Evolutionary conservation across 2,797 vertebrate species (phyloP), one percentile per base, ranked within the genome.

Genomic region (Mallotus villosus): DNA sequence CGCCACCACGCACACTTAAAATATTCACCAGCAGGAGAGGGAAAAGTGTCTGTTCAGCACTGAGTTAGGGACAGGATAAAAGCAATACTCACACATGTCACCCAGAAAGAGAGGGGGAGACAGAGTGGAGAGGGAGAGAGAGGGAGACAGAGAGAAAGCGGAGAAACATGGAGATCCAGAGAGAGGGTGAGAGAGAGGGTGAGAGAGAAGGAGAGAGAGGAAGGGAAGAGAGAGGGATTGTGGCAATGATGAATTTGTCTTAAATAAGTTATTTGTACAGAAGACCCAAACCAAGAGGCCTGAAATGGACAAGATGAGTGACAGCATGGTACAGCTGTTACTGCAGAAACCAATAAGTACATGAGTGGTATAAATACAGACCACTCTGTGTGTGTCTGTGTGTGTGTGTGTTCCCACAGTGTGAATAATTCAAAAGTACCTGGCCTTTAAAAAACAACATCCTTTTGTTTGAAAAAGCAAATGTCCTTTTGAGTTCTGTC

Each of bases 1-100:
- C 61, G 41, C 68, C 29, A 63, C 66, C 25, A 60, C 69, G 64
- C 67, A 74, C 82, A 83, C 75, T 78, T 87, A 80, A 84, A 85
- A 83, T 78, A 85, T 85, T 84, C 81, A 87, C 84, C 72, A 84
- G 79, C 70, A 71, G 63, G 63, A 66, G 29, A 16, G 58, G 75
- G 74, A 75, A 76, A 84, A 81, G 49, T 85, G 80, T 81, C 69
- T 76, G 76, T 70, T 85, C 83, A 87, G 83, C 84, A 85, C 67
- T 74, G 72, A 75, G 70, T 73, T 75, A 76, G 68, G 74, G 81
- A 79, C 78, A 67, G 78, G 78, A 82, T 84, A 85, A 85, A 87
- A 84, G 83, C 80, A 62, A 62, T 67, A 62, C 55, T 70, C 83
- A 80, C 34, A 73, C 49, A 75, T 78, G 80, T 81, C 82, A 80